Evolutionary conservation across 2,888 invertebrate species (phyloP), one percentile per base, ranked within the genome.

Genomic region (Pterostichus niger): DNA sequence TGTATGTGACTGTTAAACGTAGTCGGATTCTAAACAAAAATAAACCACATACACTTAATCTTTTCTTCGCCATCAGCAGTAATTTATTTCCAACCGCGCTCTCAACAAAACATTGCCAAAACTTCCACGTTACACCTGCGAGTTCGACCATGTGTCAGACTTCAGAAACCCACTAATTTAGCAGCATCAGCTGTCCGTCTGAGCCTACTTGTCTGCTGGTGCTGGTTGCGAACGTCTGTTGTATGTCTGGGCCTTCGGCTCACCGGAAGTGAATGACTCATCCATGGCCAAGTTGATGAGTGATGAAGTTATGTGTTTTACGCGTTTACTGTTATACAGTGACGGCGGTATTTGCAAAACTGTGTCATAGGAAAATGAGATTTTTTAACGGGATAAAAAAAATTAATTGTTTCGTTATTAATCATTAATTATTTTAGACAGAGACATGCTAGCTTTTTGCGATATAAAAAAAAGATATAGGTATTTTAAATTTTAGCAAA

Each of bases 141-240:
- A 2, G 0, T 13, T 49, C n/a, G 40, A 9, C 40, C 40, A 40
- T 40, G 6, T 40, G 40, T 40, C 9, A 7, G 40, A 54, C 15
- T 54, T 54, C 11, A 6, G n/a, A 54, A 6, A 54, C 54, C 54
- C n/a, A 15, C 54, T 54, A 15, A 54, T 54, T 54, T 54, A n/a
- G 54, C 54, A 54, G 13, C 59, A 15, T 59, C 59, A 59, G 59
- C 59, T 59, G 59, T 59, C 59, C 17, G 13, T 31, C 59, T 24
- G 10, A 24, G 59, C 59, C 24, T 17, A 59, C 59, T 59, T 59
- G 59, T 13, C 59, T 59, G 59, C 10, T 15, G 59, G 9, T 59
- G 59, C 10, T 15, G 59, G 0, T 0, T 17, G 17, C 15, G 54
- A 54, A 6, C 49, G 49, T 49, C 49, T 49, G 49, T 49, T 49